Evolutionary conservation across 2,113 vertebrate species (phyloP).

Genomic region (Amphiprion percula): DNA sequence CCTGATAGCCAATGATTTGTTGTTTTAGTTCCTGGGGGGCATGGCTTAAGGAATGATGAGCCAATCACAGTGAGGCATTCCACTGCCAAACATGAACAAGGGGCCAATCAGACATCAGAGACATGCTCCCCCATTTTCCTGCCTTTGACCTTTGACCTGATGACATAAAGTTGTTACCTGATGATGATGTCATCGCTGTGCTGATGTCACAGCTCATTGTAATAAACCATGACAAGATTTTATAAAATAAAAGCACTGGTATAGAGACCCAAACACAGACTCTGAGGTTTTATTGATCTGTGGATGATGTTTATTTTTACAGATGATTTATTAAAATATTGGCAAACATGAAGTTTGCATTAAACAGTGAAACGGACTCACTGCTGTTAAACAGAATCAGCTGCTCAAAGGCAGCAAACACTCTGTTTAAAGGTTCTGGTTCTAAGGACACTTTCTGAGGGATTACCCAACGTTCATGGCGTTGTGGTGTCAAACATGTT

Average conservation of each 20-base stretch:
- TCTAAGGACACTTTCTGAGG: too few species aligned
- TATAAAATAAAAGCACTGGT: slow-evolving; percentile 77
- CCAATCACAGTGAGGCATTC: slow-evolving; percentile 63
- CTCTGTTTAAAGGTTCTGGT: too few species aligned
- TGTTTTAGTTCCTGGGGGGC: slow-evolving; percentile 1
- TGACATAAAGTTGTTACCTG: slow-evolving; percentile 66
- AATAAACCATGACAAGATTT: slow-evolving; percentile 74
- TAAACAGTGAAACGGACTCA: too few species aligned
- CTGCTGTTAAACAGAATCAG: too few species aligned
- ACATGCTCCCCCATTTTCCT: slow-evolving; percentile 12
- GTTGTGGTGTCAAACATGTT: too few species aligned
- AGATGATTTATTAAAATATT: too few species aligned
- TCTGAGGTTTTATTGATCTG: not conserved
- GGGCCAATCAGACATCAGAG: slow-evolving; percentile 58
- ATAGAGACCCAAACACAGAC: slow-evolving; percentile 17
- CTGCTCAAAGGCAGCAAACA: too few species aligned
- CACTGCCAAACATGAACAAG: slow-evolving; percentile 70
- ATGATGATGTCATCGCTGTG: slow-evolving; percentile 69
- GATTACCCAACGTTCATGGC: too few species aligned
- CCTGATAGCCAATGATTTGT: slow-evolving; percentile 42
- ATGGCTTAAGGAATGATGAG: slow-evolving; percentile 20
- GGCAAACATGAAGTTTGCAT: too few species aligned
- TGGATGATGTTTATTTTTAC: too few species aligned
- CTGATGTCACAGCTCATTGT: slow-evolving; percentile 75
- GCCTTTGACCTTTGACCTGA: slow-evolving; percentile 38